A percentile compares a stretch with the other conserved stretches of the same genome.
phyloP scores from a whole-genome alignment of 2,113 vertebrate species.

The Tyto alba region DNA sequence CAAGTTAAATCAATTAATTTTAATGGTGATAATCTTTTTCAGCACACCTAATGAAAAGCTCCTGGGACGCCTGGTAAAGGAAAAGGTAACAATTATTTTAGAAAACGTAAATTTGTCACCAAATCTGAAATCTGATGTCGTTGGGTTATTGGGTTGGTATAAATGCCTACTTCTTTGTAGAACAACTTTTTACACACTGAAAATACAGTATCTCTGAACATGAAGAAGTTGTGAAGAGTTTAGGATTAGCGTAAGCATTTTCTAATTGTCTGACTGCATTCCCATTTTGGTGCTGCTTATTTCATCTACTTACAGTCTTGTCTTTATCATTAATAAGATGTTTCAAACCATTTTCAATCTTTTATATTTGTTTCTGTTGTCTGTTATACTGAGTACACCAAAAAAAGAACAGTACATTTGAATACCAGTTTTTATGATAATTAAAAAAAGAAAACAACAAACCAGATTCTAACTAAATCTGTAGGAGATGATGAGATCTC shows the following conservation, averaged over 20 bases:
- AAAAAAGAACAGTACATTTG: neutral
- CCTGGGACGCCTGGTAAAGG: constrained; percentile 93
- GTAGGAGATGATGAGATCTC: neutral
- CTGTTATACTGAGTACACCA: neutral
- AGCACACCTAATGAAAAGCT: constrained; percentile 98
- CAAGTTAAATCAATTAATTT: neutral
- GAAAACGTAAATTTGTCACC: neutral
- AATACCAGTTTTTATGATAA: neutral
- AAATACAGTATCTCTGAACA: neutral
- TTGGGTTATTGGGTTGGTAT: neutral
- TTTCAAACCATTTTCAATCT: neutral
- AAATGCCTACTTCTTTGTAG: neutral
- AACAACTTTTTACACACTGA: neutral
- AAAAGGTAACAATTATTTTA: constrained; percentile 82
- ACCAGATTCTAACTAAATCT: neutral
- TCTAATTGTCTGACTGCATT: neutral
- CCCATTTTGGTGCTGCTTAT: neutral
- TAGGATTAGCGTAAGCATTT: neutral
- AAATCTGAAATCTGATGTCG: neutral
- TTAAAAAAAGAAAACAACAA: neutral
- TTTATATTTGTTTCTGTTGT: neutral
- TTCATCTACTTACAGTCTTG: neutral
- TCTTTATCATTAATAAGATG: neutral
- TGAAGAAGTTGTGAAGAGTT: neutral
- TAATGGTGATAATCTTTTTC: constrained; percentile 34